These are phyloP conservation scores for Pholis gunnellus DNA, from an alignment of 2,113 vertebrate genomes.

Conservation along the genomic window DNA sequence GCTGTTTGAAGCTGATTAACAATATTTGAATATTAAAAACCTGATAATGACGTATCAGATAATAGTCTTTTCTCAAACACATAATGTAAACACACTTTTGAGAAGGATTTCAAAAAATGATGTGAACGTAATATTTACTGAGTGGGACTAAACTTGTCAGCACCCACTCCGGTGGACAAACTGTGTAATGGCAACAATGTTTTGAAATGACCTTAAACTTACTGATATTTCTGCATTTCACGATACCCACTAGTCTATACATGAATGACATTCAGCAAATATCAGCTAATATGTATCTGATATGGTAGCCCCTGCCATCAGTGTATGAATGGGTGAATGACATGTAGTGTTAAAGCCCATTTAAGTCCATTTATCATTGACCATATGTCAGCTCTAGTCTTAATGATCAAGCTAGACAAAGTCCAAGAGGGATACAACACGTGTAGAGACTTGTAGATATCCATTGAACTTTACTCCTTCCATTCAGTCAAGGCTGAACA, in stretches of 20 bases:
- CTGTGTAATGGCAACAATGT: neutral
- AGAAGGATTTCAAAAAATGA: neutral
- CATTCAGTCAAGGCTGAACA: neutral
- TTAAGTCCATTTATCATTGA: too few species aligned
- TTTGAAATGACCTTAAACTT: neutral
- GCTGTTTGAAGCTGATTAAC: neutral
- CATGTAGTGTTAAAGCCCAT: neutral
- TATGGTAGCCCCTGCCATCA: neutral
- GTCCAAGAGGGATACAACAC: neutral
- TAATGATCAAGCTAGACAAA: neutral
- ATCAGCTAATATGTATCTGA: neutral
- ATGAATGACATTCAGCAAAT: neutral
- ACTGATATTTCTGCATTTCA: neutral
- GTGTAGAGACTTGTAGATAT: neutral
- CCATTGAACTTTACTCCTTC: constrained; percentile 1
- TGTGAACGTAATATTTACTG: neutral
- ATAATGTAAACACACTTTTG: neutral
- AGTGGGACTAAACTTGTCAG: neutral
- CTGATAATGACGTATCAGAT: neutral
- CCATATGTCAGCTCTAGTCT: neutral
- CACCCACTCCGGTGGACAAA: neutral
- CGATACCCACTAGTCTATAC: neutral
- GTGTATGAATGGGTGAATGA: neutral
- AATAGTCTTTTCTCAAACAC: neutral
- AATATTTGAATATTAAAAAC: neutral